Conservation (phyloP, 2,113 vertebrate species). For the Larimichthys polyactis region DNA sequence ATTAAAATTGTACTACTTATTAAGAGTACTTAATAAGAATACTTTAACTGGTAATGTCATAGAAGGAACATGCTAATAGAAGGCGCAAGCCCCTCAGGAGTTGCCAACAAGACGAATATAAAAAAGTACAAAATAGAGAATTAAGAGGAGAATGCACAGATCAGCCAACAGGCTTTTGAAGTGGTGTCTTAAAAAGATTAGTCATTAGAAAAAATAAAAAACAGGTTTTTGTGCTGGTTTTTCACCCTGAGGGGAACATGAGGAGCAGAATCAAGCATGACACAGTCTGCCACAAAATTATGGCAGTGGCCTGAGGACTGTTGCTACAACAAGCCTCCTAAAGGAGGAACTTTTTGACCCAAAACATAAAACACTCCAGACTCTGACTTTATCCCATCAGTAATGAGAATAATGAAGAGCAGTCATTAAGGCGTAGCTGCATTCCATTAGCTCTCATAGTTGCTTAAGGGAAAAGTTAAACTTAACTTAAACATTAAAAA, state of each 20-base stretch:
- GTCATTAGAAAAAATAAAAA: background rate
- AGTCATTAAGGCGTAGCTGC: conserved; percentile 20
- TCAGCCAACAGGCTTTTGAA: conserved; percentile 2
- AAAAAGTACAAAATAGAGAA: background rate
- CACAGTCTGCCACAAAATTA: background rate
- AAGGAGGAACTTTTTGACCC: conserved; percentile 43
- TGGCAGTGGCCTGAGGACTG: conserved; percentile 10
- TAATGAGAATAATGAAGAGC: conserved; percentile 45
- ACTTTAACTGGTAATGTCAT: background rate
- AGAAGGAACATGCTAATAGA: background rate
- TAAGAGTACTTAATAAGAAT: background rate
- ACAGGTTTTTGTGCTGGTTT: background rate
- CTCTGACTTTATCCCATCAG: conserved; percentile 3
- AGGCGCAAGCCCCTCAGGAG: background rate
- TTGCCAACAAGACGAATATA: background rate
- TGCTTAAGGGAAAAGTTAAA: conserved; percentile 12
- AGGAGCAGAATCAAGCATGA: conserved; percentile 16
- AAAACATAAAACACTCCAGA: conserved; percentile 9
- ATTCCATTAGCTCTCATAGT: conserved; percentile 5
- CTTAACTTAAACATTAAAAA: conserved; percentile 18
- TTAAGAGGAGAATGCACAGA: background rate
- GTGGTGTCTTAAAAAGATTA: background rate
- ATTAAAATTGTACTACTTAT: background rate
- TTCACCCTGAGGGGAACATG: conserved; percentile 2
- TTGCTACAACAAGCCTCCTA: conserved; percentile 5